Percentiles rank a stretch among this genome's conserved stretches.
Conservation (phyloP, 2,797 vertebrate genomes). For the Notoglanidium macrostoma region DNA sequence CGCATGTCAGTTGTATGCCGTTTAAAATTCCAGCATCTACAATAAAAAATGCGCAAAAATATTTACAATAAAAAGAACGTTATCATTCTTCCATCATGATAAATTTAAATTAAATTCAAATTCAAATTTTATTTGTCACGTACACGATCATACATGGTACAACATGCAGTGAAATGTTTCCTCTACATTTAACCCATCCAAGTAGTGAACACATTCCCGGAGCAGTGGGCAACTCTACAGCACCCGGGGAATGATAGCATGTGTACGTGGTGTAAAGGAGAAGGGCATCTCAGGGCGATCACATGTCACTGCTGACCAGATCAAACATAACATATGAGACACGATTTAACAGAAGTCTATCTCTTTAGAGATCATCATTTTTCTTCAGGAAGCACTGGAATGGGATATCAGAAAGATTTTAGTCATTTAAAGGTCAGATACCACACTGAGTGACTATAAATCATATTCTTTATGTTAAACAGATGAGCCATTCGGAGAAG, state of each 20-base stretch:
- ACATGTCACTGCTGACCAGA: neutral
- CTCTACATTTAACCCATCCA: too few relatives aligned
- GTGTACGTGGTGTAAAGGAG: neutral
- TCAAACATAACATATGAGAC: neutral
- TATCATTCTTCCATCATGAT: neutral
- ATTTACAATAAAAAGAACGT: too few relatives aligned
- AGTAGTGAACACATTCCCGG: too few relatives aligned
- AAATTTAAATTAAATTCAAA: neutral
- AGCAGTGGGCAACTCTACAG: too few relatives aligned
- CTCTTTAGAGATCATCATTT: slow-evolving; percentile 93
- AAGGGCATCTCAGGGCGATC: neutral
- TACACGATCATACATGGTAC: too few relatives aligned
- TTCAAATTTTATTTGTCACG: too few relatives aligned
- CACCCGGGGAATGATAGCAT: neutral
- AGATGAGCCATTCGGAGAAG: slow-evolving; percentile 1
- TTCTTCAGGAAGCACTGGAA: slow-evolving; percentile 73
- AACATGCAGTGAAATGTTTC: too few relatives aligned
- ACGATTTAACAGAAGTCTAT: slow-evolving; percentile 83
- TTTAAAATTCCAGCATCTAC: neutral
- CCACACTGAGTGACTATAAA: neutral
- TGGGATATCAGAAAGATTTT: neutral
- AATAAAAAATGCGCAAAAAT: neutral
- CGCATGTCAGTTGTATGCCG: neutral
- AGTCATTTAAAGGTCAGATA: neutral
- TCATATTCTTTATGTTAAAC: slow-evolving; percentile 20